These are phyloP conservation scores for Drosophila equinoxialis DNA, from an alignment of 1,140 invertebrate species.

Conservation along the genomic window DNA sequence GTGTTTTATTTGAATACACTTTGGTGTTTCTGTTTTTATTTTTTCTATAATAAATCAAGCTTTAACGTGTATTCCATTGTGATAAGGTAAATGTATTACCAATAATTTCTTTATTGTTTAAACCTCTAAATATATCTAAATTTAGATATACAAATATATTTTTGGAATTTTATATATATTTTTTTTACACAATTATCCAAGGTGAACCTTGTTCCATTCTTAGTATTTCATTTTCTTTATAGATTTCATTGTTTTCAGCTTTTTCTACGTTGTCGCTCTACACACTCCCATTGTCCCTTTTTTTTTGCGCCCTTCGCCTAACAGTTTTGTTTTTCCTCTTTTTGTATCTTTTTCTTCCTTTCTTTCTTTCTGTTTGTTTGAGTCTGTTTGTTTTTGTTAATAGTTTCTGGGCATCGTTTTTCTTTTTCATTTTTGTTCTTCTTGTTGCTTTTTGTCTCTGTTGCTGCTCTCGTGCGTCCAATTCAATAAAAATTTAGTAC, in stretches of 20 bases:
- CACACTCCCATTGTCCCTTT: neutral
- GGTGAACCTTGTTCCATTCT: neutral
- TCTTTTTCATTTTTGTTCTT: slow-evolving; percentile 9
- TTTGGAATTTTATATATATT: no score
- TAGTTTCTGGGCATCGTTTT: slow-evolving; percentile 18
- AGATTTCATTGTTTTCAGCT: neutral
- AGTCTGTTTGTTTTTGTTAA: slow-evolving; percentile 19
- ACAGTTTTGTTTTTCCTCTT: neutral
- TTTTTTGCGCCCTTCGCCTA: neutral
- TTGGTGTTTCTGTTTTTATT: no score
- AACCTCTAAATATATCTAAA: no score
- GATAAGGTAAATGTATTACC: no score
- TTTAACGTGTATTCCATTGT: no score
- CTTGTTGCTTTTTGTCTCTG: slow-evolving; percentile 2
- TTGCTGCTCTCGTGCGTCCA: slow-evolving; percentile 1
- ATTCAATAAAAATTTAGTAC: slow-evolving; percentile 20
- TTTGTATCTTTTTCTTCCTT: neutral
- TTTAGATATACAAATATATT: no score
- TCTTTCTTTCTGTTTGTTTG: neutral
- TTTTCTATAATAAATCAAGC: no score
- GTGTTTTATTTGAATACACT: no score
- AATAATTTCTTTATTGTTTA: no score
- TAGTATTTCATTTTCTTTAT: neutral
- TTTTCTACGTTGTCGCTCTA: neutral
- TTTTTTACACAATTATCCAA: neutral